Evolutionary conservation across 2,113 vertebrate species (phyloP).

Genomic region (Malurus melanocephalus): DNA sequence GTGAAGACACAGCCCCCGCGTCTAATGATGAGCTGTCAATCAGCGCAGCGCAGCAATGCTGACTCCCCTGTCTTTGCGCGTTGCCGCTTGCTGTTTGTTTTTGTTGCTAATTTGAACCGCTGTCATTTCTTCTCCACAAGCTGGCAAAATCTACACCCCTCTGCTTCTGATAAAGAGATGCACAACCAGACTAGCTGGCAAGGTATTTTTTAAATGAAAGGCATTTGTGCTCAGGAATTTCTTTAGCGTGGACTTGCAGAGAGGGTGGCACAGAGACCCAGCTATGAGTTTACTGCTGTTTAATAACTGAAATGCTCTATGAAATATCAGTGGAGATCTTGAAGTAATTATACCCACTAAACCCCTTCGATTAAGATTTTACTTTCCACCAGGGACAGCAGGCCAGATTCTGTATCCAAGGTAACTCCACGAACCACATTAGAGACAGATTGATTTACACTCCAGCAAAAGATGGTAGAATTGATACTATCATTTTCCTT

Average conservation of each 20-base stretch:
- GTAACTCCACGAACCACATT: not conserved
- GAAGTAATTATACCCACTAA: conserved; percentile 7
- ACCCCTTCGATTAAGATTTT: not conserved
- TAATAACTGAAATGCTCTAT: not conserved
- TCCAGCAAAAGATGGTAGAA: not conserved
- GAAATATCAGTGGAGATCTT: not conserved
- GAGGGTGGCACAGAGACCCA: not conserved
- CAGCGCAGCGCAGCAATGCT: not conserved
- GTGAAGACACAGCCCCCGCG: not conserved
- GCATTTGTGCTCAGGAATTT: not conserved
- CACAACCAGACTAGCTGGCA: not conserved
- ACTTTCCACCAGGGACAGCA: not conserved
- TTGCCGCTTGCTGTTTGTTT: not conserved
- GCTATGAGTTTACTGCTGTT: not conserved
- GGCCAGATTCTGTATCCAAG: not conserved
- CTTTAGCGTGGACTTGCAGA: not conserved
- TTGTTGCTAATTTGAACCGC: not conserved
- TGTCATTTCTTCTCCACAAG: not conserved
- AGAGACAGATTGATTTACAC: not conserved
- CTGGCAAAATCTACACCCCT: not conserved
- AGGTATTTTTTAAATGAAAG: not conserved
- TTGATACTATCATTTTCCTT: not conserved
- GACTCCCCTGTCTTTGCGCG: not conserved
- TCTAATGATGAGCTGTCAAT: not conserved
- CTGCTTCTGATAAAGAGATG: not conserved